These are phyloP conservation scores for Chironomus tepperi DNA, from an alignment of 1,140 invertebrate genomes.

Conservation along the genomic window DNA sequence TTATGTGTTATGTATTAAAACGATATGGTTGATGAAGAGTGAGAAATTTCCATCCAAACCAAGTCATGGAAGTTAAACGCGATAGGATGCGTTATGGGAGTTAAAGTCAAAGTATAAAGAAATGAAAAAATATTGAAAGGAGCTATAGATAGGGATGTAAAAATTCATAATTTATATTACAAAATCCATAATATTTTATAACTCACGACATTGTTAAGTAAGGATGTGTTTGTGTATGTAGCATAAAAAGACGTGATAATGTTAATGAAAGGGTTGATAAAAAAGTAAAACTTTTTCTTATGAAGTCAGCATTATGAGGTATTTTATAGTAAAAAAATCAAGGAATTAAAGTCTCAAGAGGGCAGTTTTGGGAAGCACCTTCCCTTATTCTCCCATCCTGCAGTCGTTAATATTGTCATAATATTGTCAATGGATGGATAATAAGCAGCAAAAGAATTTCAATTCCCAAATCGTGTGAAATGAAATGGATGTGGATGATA, in stretches of 20 bases:
- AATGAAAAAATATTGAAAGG: too few relatives aligned
- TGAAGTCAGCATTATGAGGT: not conserved
- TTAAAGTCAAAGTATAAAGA: too few relatives aligned
- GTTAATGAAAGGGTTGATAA: not conserved
- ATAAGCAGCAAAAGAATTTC: not conserved
- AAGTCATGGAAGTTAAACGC: not conserved
- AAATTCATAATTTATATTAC: slow-evolving; percentile 15
- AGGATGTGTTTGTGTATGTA: not conserved
- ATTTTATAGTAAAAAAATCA: slow-evolving; percentile 4
- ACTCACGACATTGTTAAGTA: slow-evolving; percentile 1
- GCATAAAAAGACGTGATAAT: slow-evolving; percentile 7
- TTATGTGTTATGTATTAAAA: not conserved
- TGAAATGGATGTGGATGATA: too few relatives aligned
- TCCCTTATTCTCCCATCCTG: not conserved
- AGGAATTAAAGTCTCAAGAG: slow-evolving; percentile 6
- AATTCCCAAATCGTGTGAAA: not conserved
- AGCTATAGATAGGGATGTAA: not conserved
- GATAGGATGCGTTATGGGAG: too few relatives aligned
- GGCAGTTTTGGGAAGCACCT: not conserved
- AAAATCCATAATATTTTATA: slow-evolving; percentile 10
- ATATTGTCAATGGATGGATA: slow-evolving; percentile 13
- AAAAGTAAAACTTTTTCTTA: not conserved
- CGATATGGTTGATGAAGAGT: not conserved
- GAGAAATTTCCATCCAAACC: not conserved
- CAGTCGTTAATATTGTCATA: not conserved